A percentile compares a stretch with the other conserved stretches of the same genome.
phyloP scores from a whole-genome alignment of 1,140 invertebrate species.

The Sinella curviseta region DNA sequence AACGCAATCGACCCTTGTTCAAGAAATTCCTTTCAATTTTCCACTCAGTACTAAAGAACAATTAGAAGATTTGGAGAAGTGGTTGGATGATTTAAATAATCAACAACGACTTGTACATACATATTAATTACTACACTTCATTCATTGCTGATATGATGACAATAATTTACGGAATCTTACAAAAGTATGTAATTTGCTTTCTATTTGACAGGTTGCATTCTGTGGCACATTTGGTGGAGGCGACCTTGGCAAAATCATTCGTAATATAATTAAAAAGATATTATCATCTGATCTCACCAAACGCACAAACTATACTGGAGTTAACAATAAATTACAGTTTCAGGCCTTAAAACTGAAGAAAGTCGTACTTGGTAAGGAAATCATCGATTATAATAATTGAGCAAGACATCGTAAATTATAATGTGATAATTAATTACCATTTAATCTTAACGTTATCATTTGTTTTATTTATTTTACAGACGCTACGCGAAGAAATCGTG shows the following conservation, averaged over 20 bases:
- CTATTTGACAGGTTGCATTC: no score
- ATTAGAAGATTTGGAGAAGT: not conserved
- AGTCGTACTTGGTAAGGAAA: not conserved
- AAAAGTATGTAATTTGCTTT: no score
- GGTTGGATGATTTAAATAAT: not conserved
- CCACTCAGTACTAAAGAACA: not conserved
- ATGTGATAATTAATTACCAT: no score
- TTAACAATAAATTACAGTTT: not conserved
- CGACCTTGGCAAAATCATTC: not conserved
- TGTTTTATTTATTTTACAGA: not conserved
- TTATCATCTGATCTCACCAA: not conserved
- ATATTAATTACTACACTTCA: no score
- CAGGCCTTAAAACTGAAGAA: not conserved
- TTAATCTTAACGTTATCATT: not conserved
- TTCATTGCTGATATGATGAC: no score
- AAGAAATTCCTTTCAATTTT: not conserved
- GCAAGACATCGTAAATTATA: no score
- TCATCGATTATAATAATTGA: not conserved
- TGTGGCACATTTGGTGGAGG: no score
- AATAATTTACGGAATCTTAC: no score
- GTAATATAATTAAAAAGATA: not conserved
- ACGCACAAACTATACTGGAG: not conserved
- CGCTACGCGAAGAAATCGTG: not conserved
- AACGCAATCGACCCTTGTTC: no score
- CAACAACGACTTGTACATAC: not conserved